A percentile compares a stretch with the other conserved stretches of the same genome.
phyloP scores from a whole-genome alignment of 2,113 vertebrate species.

The Mastomys coucha region DNA sequence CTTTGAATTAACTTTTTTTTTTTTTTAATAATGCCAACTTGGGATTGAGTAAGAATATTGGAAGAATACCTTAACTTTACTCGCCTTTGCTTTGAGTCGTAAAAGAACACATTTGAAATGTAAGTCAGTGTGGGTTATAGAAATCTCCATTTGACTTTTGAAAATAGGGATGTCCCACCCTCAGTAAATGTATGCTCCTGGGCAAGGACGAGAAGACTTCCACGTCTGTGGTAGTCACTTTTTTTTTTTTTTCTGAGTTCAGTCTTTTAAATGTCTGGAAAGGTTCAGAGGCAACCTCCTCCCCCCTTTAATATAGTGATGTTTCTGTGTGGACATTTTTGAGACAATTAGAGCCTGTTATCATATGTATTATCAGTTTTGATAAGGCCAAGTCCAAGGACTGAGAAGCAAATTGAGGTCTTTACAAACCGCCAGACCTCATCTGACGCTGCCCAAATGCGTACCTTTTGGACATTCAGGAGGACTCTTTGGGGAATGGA shows the following conservation, averaged over 20 bases:
- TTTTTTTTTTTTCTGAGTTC: neutral
- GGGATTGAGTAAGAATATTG: neutral
- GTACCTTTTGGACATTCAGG: slow-evolving; percentile 74
- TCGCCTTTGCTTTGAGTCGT: neutral
- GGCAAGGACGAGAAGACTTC: neutral
- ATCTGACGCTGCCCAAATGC: slow-evolving; percentile 75
- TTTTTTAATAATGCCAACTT: neutral
- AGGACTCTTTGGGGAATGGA: slow-evolving; percentile 67
- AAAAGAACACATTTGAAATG: slow-evolving; percentile 2
- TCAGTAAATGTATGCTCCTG: slow-evolving; percentile 1
- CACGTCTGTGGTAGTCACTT: neutral
- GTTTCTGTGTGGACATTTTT: slow-evolving; percentile 63
- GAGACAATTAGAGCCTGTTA: slow-evolving; percentile 69
- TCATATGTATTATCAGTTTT: slow-evolving; percentile 74
- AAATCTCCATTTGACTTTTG: slow-evolving; percentile 10
- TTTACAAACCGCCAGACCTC: slow-evolving; percentile 60
- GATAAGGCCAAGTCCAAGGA: slow-evolving; percentile 63
- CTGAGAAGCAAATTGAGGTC: neutral
- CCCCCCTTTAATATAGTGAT: slow-evolving; percentile 61
- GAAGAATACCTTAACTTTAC: slow-evolving; percentile 19
- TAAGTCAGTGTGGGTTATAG: neutral
- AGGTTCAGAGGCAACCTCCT: neutral
- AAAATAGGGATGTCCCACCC: neutral
- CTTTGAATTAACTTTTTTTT: slow-evolving; percentile 15
- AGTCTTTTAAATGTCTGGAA: neutral